phyloP scores from a whole-genome alignment of 2,113 vertebrate genomes.

The Ariopsis seemanni region DNA sequence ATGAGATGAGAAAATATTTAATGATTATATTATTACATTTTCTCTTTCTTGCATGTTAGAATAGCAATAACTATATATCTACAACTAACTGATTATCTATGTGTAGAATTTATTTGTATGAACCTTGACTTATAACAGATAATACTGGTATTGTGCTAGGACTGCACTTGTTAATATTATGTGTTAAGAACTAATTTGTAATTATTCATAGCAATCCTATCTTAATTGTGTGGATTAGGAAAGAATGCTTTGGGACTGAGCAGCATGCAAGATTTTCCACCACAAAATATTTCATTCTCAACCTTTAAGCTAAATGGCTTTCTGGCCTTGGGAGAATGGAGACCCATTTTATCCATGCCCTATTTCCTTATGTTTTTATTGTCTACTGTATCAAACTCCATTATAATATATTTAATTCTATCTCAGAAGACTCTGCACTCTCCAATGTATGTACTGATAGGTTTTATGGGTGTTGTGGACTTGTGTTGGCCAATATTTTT shows the following conservation, averaged over 20 bases:
- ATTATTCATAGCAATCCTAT: neutral
- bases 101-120: neutral
- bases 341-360: conserved; percentile 36
- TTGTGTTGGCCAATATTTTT: conserved; percentile 43
- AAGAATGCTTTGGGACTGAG: neutral
- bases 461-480: conserved; percentile 45
- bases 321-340: conserved; percentile 25
- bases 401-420: conserved; percentile 44
- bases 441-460: conserved; percentile 60
- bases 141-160: neutral
- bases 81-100: neutral
- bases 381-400: conserved; percentile 34
- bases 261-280: neutral
- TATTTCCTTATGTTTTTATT: conserved; percentile 38
- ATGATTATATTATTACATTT: neutral
- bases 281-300: conserved; percentile 34
- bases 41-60: neutral
- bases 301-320: conserved; percentile 34
- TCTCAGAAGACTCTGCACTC: conserved; percentile 46
- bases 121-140: neutral
- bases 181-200: neutral
- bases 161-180: neutral
- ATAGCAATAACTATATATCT: neutral
- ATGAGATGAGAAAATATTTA: too few relatives aligned
- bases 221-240: neutral